A percentile compares a stretch with the other conserved stretches of the same genome.
These are phyloP conservation scores for Casuarius casuarius DNA, from an alignment of 2,113 vertebrate species.

Conservation along the genomic window DNA sequence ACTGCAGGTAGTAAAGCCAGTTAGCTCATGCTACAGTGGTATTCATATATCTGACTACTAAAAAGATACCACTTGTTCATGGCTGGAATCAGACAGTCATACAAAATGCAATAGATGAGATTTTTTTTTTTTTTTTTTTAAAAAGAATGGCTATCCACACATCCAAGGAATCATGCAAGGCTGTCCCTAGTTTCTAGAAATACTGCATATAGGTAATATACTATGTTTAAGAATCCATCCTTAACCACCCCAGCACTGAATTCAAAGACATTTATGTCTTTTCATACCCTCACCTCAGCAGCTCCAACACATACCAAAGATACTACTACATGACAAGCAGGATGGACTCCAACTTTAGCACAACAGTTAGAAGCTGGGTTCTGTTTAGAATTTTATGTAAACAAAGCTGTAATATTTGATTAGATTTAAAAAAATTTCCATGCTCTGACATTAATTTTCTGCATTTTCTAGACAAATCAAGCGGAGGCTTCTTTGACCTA, in stretches of 20 bases:
- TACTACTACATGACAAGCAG: too few relatives aligned
- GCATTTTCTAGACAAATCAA: background rate
- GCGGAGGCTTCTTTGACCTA: background rate
- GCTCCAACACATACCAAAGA: too few relatives aligned
- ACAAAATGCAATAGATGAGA: background rate
- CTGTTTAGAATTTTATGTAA: background rate
- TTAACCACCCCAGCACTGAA: too few relatives aligned
- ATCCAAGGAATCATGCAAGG: background rate
- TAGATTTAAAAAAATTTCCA: background rate
- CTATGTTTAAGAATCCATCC: too few relatives aligned
- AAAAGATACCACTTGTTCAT: background rate
- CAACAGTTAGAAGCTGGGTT: background rate
- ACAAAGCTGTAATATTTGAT: background rate
- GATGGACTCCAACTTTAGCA: too few relatives aligned
- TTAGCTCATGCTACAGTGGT: background rate
- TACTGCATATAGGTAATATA: too few relatives aligned
- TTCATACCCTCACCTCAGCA: too few relatives aligned
- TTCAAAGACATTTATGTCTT: too few relatives aligned
- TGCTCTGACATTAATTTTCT: background rate
- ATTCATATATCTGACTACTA: background rate
- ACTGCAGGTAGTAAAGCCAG: background rate
- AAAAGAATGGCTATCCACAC: background rate
- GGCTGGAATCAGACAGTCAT: background rate
- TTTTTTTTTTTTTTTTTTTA: background rate
- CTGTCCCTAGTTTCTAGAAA: background rate